These are phyloP conservation scores for Maniola jurtina DNA, from an alignment of 1,140 invertebrate genomes.

Conservation along the genomic window DNA sequence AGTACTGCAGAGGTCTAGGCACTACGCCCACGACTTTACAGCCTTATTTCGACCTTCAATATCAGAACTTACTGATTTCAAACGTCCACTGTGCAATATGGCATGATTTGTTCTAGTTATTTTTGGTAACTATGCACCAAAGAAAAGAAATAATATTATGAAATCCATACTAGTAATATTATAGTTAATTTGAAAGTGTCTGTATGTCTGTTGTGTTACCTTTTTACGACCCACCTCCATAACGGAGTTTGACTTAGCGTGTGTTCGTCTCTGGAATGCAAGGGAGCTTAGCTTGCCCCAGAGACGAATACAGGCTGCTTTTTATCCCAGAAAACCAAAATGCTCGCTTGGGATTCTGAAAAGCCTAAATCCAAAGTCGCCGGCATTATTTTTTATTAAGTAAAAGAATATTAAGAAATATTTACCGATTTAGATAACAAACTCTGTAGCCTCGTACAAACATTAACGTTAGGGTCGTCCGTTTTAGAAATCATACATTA, in stretches of 20 bases:
- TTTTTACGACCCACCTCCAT: too few species aligned
- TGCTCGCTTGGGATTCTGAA: too few species aligned
- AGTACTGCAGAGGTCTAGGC: constrained; percentile 22
- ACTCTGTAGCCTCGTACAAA: background rate
- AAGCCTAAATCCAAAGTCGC: too few species aligned
- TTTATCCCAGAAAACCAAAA: too few species aligned
- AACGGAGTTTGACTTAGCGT: too few species aligned
- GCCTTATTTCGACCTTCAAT: constrained; percentile 39
- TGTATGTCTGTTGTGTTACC: too few species aligned
- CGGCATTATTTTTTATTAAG: background rate
- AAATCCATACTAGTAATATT: too few species aligned
- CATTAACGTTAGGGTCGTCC: background rate
- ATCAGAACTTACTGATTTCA: constrained; percentile 32
- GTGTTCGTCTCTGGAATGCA: too few species aligned
- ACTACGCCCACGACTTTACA: constrained; percentile 26
- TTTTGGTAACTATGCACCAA: background rate
- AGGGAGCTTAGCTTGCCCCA: too few species aligned
- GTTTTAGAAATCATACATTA: background rate
- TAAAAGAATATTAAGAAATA: background rate
- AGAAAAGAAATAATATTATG: too few species aligned
- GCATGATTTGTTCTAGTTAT: constrained; percentile 4
- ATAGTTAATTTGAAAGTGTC: too few species aligned
- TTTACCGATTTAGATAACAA: background rate
- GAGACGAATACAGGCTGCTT: too few species aligned
- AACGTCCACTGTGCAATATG: constrained; percentile 20